Conservation (phyloP, 2,113 vertebrate species). For the Felis catus region F.catus_Fca126_mat1.0 CM031411.1:87107501-87108000, state of each 20-base stretch:
- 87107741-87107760: neutral
- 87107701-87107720: neutral
- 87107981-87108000: neutral
- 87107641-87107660: slow-evolving; percentile 15
- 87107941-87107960: neutral
- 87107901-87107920: neutral
- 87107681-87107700: neutral
- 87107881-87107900: slow-evolving; percentile 4
- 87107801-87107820: neutral
- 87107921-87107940: neutral
- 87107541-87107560: neutral
- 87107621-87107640: slow-evolving; percentile 18
- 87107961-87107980: neutral
- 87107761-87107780: slow-evolving; percentile 15
- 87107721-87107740: slow-evolving; percentile 23
- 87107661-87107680: neutral
- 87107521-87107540: slow-evolving; percentile 26
- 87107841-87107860: neutral
- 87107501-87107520: neutral
- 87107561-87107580: neutral
- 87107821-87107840: neutral
- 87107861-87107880: neutral
- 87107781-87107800: slow-evolving; percentile 1
- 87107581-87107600: neutral
- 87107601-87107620: neutral